Conservation (phyloP, 2,113 vertebrate genomes). For the Cinclus mexicanus region DNA sequence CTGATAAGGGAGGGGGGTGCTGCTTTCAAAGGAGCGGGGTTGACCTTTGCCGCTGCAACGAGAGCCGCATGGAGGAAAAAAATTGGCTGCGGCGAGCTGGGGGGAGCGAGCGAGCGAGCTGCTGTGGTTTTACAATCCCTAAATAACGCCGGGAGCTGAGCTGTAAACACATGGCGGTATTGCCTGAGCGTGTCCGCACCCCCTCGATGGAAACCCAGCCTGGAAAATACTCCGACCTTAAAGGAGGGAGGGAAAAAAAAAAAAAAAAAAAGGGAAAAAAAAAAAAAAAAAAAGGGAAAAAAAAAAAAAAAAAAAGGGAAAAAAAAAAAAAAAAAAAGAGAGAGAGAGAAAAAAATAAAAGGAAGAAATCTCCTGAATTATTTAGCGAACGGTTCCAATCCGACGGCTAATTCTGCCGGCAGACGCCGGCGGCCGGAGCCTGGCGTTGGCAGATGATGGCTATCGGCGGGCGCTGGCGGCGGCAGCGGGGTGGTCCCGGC, state of each 20-base stretch:
- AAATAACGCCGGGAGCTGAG: constrained; percentile 49
- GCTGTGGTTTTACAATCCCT: constrained; percentile 65
- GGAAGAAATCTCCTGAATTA: constrained; percentile 45
- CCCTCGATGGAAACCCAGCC: neutral
- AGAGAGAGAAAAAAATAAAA: neutral
- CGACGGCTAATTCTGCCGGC: constrained; percentile 8
- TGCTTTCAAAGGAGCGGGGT: constrained; percentile 56
- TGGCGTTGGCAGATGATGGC: neutral
- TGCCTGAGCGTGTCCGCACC: neutral
- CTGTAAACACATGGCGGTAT: constrained; percentile 31
- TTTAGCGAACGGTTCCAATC: constrained; percentile 44
- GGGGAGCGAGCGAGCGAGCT: constrained; percentile 1
- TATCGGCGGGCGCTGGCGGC: neutral
- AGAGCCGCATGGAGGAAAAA: constrained; percentile 50
- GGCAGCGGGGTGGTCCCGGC: neutral
- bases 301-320: neutral
- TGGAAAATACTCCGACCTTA: constrained; percentile 18
- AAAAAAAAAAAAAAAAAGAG: neutral
- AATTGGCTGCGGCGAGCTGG: constrained; percentile 37
- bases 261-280: too few species aligned
- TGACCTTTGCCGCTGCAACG: constrained; percentile 70
- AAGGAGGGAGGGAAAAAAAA: neutral
- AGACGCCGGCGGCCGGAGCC: constrained; percentile 24
- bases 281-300: neutral
- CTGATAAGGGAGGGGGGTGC: constrained; percentile 47